Base-by-base conservation (phyloP, 2,113 vertebrate species). In the Gambusia affinis region DNA sequence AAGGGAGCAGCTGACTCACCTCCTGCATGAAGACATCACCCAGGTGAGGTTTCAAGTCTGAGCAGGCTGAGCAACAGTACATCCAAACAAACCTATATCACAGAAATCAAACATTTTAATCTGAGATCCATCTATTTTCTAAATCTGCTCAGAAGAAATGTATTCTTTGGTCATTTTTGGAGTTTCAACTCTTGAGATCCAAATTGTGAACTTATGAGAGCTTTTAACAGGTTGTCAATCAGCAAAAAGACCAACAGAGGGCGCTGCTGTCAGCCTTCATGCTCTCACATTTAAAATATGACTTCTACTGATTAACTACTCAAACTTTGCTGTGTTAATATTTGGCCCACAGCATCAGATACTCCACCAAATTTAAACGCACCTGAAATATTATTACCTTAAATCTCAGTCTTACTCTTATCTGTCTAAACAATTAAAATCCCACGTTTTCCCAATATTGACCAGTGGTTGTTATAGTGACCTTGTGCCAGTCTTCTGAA, bases 1-100 rank as follows among this genome's bases (percentile, higher is more conserved):
- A 65, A 69, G 76, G 33, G 71, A 80, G 31, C 65, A 22, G 65
- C 72, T 80, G 67, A 64, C 64, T 19, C 4, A 31, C 1, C 73
- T 54, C 27, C 66, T 89, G 73, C 70, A 31, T 0, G 19, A 70
- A 1, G 77, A 87, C 75, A 75, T 91, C 73, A 57, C 0, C 47
- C 85, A 85, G 87, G 87, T 91, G 37, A 79, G 78, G 11, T n/a
- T 37, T n/a, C 27, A 4, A 6, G 27, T 11, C 14, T 1, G 33
- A 61, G n/a, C 69, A 37, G 69, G 8, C 6, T 29, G 22, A 44
- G 39, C 14, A 4, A 19, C 12, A 22, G n/a, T 17, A 15, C 35
- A 8, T 35, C 8, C 22, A 57, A 24, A 57, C 7, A 54, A 54
- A 54, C 8, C 6, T 24, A 24, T 22, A 2, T 0, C 4, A 54